A percentile compares a stretch with the other conserved stretches of the same genome.
Evolutionary conservation across 1,140 invertebrate species (phyloP).

Genomic region (Zaprionus kolodkinae): DNA sequence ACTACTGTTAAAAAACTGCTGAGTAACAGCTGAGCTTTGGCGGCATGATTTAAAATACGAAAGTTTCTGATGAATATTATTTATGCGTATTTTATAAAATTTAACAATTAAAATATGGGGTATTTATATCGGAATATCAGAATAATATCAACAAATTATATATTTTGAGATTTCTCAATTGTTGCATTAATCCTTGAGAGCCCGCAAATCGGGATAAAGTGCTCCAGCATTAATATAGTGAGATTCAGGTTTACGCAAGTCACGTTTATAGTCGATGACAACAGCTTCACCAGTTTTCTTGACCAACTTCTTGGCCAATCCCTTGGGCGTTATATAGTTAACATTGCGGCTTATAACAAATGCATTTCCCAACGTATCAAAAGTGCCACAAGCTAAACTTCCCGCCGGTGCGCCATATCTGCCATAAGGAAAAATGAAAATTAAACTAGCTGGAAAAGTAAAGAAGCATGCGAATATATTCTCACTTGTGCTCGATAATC

Average conservation of each 20-base stretch:
- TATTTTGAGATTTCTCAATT: conserved; percentile 18
- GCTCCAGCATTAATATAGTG: conserved; percentile 77
- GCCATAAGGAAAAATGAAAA: conserved; percentile 55
- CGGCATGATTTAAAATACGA: not conserved
- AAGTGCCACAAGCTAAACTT: conserved; percentile 86
- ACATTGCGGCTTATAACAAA: conserved; percentile 87
- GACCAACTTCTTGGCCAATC: conserved; percentile 87
- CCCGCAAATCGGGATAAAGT: conserved; percentile 75
- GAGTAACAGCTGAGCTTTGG: conserved; percentile 1
- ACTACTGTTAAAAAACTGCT: not conserved
- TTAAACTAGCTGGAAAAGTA: not conserved
- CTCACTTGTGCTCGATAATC: conserved; percentile 88
- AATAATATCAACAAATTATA: conserved; percentile 35
- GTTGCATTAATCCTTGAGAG: conserved; percentile 54
- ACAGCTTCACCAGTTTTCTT: conserved; percentile 88
- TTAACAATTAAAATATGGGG: not conserved
- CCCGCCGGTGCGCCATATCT: conserved; percentile 88
- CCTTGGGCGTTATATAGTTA: conserved; percentile 87
- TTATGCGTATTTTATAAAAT: conserved; percentile 11
- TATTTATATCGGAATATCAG: conserved; percentile 24
- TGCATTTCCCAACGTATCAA: conserved; percentile 88
- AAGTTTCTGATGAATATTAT: not conserved
- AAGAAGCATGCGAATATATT: conserved; percentile 30
- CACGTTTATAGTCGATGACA: conserved; percentile 84
- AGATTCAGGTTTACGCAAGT: conserved; percentile 63